Evolutionary conservation across 1,140 invertebrate species (phyloP), one percentile per base, ranked within the genome.

Genomic region (Andrena cerasifolii): DNA sequence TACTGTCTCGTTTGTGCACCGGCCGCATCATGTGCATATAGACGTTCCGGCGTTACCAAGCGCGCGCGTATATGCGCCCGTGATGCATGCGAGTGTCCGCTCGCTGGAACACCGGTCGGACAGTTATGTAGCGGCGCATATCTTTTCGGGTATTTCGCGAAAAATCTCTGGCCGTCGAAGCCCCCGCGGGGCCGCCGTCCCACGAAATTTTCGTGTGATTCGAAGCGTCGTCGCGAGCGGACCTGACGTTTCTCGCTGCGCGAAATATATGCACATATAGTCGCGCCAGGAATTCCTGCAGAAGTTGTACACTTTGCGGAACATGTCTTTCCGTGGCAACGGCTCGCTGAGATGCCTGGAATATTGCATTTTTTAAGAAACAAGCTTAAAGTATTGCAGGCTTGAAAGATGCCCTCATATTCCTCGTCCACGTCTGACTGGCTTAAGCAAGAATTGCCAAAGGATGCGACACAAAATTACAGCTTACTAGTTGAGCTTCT

Each of bases 1-100:
- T 65, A 16, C 43, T 26, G 65, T 78, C 61, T 61, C 70, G 76
- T 76, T 36, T 21, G 67, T 33, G 36, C 40, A 49, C n/a, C 0
- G 58, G 21, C 28, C 43, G 36, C 24, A 1, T 36, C 36, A 21
- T 10, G 33, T 3, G 21, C 33, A 45, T 18, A n/a, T 28, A 24
- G 33, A 24, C 53, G 75, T 45, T 12, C 1, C 53, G 3, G 10
- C 36, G 36, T 40, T 40, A 5, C 36, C 10, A 40, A n/a, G n/a
- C 36, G 36, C 36, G 36, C 26, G 28, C 28, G 14, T 31, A 6
- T 33, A 7, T 21, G 56, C n/a, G n/a, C 14, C 28, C 12, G 54
- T 58, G 54, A 63, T 62, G 59, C 47, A 63, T 45, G 54, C 54
- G 24, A n/a, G 24, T 18, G 26, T 56, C 53, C 53, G 14, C 26